Percentiles rank a stretch among this genome's conserved stretches.
These are phyloP conservation scores for Phaonia tiefii DNA, from an alignment of 2,888 invertebrate species.

Conservation along the genomic window DNA sequence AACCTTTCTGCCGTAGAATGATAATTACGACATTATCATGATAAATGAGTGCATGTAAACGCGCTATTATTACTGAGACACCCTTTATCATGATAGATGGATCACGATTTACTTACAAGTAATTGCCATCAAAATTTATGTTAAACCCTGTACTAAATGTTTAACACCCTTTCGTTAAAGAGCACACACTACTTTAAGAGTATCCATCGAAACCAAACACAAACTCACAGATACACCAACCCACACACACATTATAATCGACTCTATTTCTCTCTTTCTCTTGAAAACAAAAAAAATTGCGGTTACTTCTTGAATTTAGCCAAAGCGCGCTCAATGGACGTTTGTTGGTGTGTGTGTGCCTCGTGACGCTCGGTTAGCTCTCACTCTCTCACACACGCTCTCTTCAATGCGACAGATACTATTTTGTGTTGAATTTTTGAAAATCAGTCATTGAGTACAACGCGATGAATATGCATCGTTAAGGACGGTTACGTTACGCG, in stretches of 20 bases:
- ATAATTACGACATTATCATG: too few relatives aligned
- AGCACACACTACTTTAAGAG: slow-evolving; percentile 12
- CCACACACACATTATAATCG: too few relatives aligned
- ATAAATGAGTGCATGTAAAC: too few relatives aligned
- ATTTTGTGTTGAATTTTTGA: slow-evolving; percentile 55
- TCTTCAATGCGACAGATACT: slow-evolving; percentile 60
- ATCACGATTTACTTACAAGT: too few relatives aligned
- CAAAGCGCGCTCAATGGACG: background rate
- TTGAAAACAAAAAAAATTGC: slow-evolving; percentile 18
- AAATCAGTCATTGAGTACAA: slow-evolving; percentile 78
- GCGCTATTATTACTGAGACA: too few relatives aligned
- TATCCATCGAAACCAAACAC: background rate
- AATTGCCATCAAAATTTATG: too few relatives aligned
- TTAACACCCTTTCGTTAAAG: slow-evolving; percentile 3
- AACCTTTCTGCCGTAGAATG: too few relatives aligned
- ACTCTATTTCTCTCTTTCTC: background rate
- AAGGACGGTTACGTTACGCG: slow-evolving; percentile 71
- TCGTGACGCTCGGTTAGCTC: background rate
- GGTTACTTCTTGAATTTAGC: slow-evolving; percentile 28
- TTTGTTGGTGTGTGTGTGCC: too few relatives aligned
- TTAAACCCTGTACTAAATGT: background rate
- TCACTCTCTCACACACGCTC: slow-evolving; percentile 61
- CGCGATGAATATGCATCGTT: slow-evolving; percentile 77
- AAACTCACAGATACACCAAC: background rate
- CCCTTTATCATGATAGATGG: too few relatives aligned